A percentile compares a stretch with the other conserved stretches of the same genome.
Conservation (phyloP, 2,888 invertebrate species). For the Deroplatys truncata region DNA sequence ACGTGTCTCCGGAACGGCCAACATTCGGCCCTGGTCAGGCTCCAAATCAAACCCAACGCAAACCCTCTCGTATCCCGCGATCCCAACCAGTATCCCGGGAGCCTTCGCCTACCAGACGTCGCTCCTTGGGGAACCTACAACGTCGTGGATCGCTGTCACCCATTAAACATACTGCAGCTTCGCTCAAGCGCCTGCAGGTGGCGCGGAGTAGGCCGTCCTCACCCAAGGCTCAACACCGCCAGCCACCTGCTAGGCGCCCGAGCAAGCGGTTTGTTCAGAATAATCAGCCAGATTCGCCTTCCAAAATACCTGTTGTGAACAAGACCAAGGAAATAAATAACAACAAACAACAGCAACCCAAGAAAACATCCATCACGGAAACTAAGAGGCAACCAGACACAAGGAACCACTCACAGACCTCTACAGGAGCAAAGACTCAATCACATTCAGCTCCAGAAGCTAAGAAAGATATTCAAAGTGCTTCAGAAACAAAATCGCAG, state of each 20-base stretch:
- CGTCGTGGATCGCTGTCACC: slow-evolving; percentile 40
- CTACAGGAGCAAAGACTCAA: too few relatives aligned
- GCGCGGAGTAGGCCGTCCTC: background rate
- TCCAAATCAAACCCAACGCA: background rate
- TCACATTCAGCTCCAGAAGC: too few relatives aligned
- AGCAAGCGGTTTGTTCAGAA: background rate
- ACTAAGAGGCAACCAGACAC: too few relatives aligned
- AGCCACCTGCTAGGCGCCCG: background rate
- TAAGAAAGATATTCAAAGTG: background rate
- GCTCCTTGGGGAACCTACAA: slow-evolving; percentile 41
- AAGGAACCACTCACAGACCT: too few relatives aligned
- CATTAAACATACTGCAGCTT: background rate
- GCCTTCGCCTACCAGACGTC: slow-evolving; percentile 45
- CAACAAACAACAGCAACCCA: background rate
- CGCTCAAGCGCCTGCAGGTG: background rate
- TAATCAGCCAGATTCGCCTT: background rate
- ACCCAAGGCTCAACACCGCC: background rate
- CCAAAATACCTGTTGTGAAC: background rate
- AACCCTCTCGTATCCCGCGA: slow-evolving; percentile 55
- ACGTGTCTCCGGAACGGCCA: slow-evolving; percentile 51
- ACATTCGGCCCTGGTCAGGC: slow-evolving; percentile 48
- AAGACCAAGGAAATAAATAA: background rate
- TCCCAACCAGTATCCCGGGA: slow-evolving; percentile 51
- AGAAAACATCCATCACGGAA: background rate
- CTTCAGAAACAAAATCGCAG: background rate